Evolutionary conservation across 2,113 vertebrate genomes (phyloP).

Genomic region (Pantherophis guttatus): DNA sequence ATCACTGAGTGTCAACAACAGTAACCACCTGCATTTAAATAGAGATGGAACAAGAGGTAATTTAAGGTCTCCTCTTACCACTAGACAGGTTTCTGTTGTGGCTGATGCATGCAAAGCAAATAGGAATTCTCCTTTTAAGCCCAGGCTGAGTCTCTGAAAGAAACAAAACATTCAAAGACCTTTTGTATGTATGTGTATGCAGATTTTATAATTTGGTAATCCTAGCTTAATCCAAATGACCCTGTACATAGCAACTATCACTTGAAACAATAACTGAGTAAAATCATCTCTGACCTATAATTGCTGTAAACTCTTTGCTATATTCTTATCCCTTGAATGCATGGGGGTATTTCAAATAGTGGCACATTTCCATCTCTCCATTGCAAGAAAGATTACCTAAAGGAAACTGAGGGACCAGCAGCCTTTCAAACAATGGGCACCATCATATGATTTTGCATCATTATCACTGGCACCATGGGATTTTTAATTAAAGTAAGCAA

Average conservation of each 20-base stretch:
- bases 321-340: background rate
- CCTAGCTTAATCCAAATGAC: background rate
- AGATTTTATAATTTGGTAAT: background rate
- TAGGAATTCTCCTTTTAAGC: background rate
- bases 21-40: slow-evolving; percentile 60
- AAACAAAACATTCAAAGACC: background rate
- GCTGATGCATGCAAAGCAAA: slow-evolving; percentile 1
- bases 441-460: background rate
- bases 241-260: background rate
- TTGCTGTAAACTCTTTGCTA: background rate
- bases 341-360: background rate
- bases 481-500: background rate
- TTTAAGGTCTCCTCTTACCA: slow-evolving; percentile 26
- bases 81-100: slow-evolving; percentile 8
- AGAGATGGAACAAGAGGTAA: slow-evolving; percentile 47
- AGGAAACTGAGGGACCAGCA: background rate
- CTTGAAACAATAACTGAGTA: background rate
- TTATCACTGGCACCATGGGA: background rate
- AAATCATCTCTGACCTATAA: background rate
- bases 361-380: background rate
- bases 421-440: background rate
- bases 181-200: background rate
- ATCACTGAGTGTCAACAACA: slow-evolving; percentile 62
- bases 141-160: background rate
- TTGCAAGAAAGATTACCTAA: background rate